Conservation (phyloP, 2,113 vertebrate genomes). For the Neoarius graeffei region DNA sequence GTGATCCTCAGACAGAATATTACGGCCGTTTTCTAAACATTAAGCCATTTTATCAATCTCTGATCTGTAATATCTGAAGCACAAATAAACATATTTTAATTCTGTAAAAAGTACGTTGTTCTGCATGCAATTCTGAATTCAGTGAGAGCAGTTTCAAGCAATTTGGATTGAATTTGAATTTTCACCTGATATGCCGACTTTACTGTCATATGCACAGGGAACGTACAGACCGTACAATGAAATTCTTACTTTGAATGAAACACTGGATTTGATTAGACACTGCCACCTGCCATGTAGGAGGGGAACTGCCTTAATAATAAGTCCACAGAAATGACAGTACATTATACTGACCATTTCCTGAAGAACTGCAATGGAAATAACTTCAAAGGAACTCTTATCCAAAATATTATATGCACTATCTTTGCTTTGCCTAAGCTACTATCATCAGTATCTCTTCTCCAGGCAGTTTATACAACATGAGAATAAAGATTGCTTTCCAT, state of each 20-base stretch:
- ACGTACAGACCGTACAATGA: neutral
- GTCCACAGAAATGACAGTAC: neutral
- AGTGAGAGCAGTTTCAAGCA: too few relatives aligned
- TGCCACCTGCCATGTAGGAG: conserved; percentile 12
- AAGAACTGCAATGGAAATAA: neutral
- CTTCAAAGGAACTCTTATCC: neutral
- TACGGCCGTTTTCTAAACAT: too few relatives aligned
- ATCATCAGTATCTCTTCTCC: neutral
- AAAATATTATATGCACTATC: neutral
- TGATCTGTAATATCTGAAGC: too few relatives aligned
- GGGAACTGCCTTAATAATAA: neutral
- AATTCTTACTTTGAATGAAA: neutral
- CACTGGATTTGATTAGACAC: neutral
- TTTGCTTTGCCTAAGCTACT: neutral
- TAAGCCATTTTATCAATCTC: too few relatives aligned
- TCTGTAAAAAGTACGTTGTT: too few relatives aligned
- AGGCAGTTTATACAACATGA: neutral
- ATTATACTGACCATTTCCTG: neutral
- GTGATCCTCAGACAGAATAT: too few relatives aligned
- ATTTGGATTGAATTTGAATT: too few relatives aligned
- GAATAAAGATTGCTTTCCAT: neutral
- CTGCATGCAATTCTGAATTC: too few relatives aligned
- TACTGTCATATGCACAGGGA: neutral
- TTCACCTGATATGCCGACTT: too few relatives aligned
- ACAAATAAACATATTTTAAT: too few relatives aligned